Evolutionary conservation across 2,797 vertebrate species (phyloP).

Genomic region (Pseudochromis fuscus): DNA sequence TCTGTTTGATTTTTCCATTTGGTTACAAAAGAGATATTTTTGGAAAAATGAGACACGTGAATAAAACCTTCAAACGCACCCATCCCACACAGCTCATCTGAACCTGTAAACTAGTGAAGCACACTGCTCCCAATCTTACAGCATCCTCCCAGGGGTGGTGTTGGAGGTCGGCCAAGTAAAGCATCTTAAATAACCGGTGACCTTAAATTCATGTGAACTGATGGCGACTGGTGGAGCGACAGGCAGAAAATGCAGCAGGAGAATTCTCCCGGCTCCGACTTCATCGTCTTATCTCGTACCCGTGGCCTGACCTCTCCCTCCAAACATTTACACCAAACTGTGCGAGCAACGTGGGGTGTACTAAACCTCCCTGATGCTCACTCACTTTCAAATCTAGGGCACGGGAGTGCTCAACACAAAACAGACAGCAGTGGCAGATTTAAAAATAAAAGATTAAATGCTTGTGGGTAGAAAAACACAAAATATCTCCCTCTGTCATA

Average conservation of each 20-base stretch:
- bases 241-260: constrained; percentile 41
- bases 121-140: constrained; percentile 72
- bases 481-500: constrained; percentile 63
- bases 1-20: neutral
- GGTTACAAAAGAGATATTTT: neutral
- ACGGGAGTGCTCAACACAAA: constrained; percentile 73
- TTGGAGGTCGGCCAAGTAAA: constrained; percentile 75
- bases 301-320: constrained; percentile 64
- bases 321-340: constrained; percentile 61
- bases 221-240: constrained; percentile 31
- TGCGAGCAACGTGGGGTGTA: constrained; percentile 59
- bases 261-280: constrained; percentile 13
- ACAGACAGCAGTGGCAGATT: constrained; percentile 82
- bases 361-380: constrained; percentile 77
- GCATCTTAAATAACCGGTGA: constrained; percentile 79
- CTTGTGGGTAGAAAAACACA: constrained; percentile 71
- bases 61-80: neutral
- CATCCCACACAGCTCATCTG: constrained; percentile 29
- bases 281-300: constrained; percentile 57
- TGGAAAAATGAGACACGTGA: constrained; percentile 9
- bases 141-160: constrained; percentile 60
- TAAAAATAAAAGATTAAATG: constrained; percentile 87
- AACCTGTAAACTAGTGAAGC: constrained; percentile 70
- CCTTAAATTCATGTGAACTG: constrained; percentile 69
- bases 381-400: constrained; percentile 84